Base-by-base conservation (phyloP, 2,113 vertebrate species). In the Amia ocellicauda region DNA sequence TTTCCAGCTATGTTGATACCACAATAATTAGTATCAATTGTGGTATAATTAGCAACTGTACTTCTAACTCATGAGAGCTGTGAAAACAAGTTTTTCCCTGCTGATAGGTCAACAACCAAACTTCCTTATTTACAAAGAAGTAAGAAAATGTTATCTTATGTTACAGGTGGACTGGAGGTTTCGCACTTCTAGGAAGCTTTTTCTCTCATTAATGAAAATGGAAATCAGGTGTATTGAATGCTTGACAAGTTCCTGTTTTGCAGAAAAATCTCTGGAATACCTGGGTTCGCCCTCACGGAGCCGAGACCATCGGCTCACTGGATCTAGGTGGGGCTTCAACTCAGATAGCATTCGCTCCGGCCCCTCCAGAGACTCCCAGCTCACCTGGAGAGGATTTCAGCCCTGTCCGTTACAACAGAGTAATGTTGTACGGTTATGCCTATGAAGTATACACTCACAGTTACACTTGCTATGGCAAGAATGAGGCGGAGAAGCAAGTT, bases 291-390 rank as follows among this genome's bases (percentile, higher is more conserved):
- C 93, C 94, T 0, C 72, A 81, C 0, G 84, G 91, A 51, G 86
- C 77, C 13, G 70, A 86, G 45, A 99, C 94, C 0, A 69, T 79
- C 0, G 97, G 97, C 1, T 95, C 97, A 4, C 80, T 99, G 83
- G 97, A 98, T 63, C 83, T 99, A 2, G 97, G 96, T 9, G 97
- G 96, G 2, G 97, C 94, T 27, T 98, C 96, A 19, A 96, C 96
- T 40, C 95, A 98, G 75, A 97, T 99, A 27, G 92, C 96, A 36
- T 99, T 97, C 55, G 76, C 78, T 0, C 72, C 81, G 0, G 31
- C 5, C 5, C 5, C 5, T 1, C 31, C 31, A 7, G 31, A 36
- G n/a, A n/a, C n/a, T n/a, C n/a, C n/a, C n/a, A n/a, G 72, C 80
- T 4, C 51, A 71, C 72, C 71, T 51, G 63, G 74, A 55, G 74